Evolutionary conservation across 2,888 invertebrate genomes (phyloP), one percentile per base, ranked within the genome.

Genomic region (Andrena fulva): DNA sequence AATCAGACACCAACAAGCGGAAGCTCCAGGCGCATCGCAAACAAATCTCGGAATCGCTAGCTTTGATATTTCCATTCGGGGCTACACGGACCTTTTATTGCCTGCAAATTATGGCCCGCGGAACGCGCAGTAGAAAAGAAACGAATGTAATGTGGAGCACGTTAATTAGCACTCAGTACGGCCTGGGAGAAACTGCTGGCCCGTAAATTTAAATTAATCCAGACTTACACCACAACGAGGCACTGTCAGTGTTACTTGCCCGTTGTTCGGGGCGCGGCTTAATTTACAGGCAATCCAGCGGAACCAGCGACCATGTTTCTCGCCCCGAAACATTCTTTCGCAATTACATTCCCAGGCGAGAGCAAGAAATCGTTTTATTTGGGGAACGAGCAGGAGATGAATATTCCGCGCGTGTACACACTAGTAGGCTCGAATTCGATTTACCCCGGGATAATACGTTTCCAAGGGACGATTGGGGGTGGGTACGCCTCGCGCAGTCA

Each of bases 361-460:
- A 48, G 33, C 27, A 48, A 67, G 50, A 68, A 79, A 72, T 69
- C 72, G 60, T 63, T 74, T 80, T 69, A 50, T 68, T 76, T 60
- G 10, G 20, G 12, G 42, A 56, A 7, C 35, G 33, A 8, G 33
- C 42, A 59, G 31, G 59, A 76, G 33, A 16, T 62, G 60, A 62
- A 16, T 62, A 33, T 62, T 62, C 31, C 7, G 33, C n/a, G 60
- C 7, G 27, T n/a, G 16, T 29, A 42, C n/a, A 12, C 60, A 3
- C 33, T 7, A 8, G 7, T 27, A 27, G 56, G 24, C 24, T 20
- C 56, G 56, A 24, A 56, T 24, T 54, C 52, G 24, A 71, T 33
- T 62, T n/a, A 0, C 24, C 62, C 2, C 8, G 8, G 12, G 16
- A 27, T 10, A 33, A 56, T 10, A 56, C 56, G 24, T 59, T 70